Base-by-base conservation (phyloP, 2,888 invertebrate genomes). In the Phyllotreta cruciferae region DNA sequence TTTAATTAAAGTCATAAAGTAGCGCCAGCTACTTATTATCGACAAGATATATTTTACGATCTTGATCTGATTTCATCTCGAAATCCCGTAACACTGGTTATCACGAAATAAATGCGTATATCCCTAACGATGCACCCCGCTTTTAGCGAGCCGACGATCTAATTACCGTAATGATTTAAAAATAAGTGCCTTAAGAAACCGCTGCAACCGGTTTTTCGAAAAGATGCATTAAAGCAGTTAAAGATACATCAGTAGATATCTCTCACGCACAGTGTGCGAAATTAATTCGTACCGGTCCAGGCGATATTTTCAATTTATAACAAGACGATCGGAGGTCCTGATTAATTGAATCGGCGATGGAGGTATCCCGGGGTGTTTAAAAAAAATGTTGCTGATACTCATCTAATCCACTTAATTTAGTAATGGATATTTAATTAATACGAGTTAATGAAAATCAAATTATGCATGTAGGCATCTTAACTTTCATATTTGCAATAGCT, bases 81-180 rank as follows among this genome's bases (percentile, higher is more conserved):
- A 36, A 37, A 37, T 10, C 36, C 47, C 24, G 34, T 24, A 47
- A 47, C 50, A 50, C 50, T 50, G 14, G 50, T 50, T 50, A 50
- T 50, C 50, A 50, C 36, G 11, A 50, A 36, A 35, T 50, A 36
- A 50, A 50, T 11, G 35, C 36, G 10, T 50, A 50, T 50, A 50
- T 50, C 50, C 35, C 6, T 58, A 41, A 50, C 41, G 35, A 8
- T 7, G 39, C 14, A 53, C 14, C 39, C 10, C 14, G 37, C 52
- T 60, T 60, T 52, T 49, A 58, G 53, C 53, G 24, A 53, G 60
- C 60, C 60, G 60, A 9, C 44, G 24, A 53, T 53, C 53, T 62
- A 50, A 62, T 62, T 56, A 62, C 44, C 42, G 36, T 56, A 56
- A 62, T 62, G 62, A 53, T 13, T 53, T 53, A 62, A 56, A 56